These are phyloP conservation scores for Synchiropus splendidus DNA, from an alignment of 2,113 vertebrate species.

Conservation along the genomic window DNA sequence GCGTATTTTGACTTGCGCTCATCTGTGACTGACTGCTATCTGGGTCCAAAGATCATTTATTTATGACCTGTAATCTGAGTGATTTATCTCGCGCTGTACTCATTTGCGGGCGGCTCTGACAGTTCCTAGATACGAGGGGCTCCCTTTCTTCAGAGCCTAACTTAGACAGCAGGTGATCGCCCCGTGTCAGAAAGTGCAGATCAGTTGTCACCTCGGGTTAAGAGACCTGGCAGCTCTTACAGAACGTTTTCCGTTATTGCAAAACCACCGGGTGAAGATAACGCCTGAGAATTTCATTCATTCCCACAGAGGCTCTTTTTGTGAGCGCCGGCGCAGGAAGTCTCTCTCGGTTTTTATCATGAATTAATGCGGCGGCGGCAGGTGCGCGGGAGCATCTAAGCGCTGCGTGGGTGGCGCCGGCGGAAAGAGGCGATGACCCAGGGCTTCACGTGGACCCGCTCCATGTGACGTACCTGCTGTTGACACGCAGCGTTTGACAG, in stretches of 20 bases:
- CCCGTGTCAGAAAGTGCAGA: slow-evolving; percentile 11
- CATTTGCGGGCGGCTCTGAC: slow-evolving; percentile 24
- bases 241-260: slow-evolving; percentile 18
- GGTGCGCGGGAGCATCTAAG: slow-evolving; percentile 3
- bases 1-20: too few relatives aligned
- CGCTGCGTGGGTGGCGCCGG: background rate
- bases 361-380: slow-evolving; percentile 9
- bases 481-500: slow-evolving; percentile 34
- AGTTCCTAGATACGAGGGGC: slow-evolving; percentile 23
- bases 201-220: slow-evolving; percentile 33
- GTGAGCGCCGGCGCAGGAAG: too few relatives aligned
- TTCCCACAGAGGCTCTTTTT: background rate
- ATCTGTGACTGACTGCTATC: slow-evolving; percentile 8
- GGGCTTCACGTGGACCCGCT: slow-evolving; percentile 24
- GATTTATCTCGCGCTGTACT: slow-evolving; percentile 33
- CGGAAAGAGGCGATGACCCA: slow-evolving; percentile 1
- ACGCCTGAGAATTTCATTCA: background rate
- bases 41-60: slow-evolving; percentile 39
- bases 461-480: slow-evolving; percentile 50
- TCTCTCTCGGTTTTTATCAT: background rate
- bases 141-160: slow-evolving; percentile 7
- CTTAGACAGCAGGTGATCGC: slow-evolving; percentile 20
- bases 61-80: slow-evolving; percentile 37
- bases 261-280: slow-evolving; percentile 6
- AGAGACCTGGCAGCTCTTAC: slow-evolving; percentile 21